A percentile compares a stretch with the other conserved stretches of the same genome.
Conservation (phyloP, 2,888 invertebrate genomes). For the Gonocerus acuteangulatus region DNA sequence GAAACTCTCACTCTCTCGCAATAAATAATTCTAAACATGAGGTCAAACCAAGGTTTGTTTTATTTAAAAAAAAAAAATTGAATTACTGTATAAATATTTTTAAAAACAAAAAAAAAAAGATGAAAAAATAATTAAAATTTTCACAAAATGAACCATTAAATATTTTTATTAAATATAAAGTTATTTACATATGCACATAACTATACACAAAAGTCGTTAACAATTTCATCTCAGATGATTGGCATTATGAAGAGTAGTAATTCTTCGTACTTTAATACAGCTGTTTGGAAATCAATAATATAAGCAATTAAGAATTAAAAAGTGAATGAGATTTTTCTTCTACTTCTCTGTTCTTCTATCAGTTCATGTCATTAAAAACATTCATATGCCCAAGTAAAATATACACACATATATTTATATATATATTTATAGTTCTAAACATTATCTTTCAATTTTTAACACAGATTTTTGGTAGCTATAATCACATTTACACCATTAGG, state of each 20-base stretch:
- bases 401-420: not conserved
- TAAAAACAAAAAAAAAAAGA: constrained; percentile 16
- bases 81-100: constrained; percentile 11
- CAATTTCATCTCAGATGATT: constrained; percentile 4
- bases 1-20: not conserved
- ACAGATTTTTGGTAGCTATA: not conserved
- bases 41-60: constrained; percentile 1
- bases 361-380: not conserved
- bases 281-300: too few species aligned
- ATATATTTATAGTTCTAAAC: not conserved
- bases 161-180: constrained; percentile 1
- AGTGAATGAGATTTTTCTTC: too few species aligned
- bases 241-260: too few species aligned
- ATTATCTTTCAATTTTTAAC: not conserved
- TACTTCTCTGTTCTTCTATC: not conserved
- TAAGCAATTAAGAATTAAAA: not conserved
- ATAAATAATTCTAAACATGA: not conserved
- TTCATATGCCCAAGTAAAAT: not conserved
- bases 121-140: constrained; percentile 18
- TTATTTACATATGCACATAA: constrained; percentile 25
- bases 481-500: not conserved
- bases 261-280: too few species aligned
- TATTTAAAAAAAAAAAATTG: not conserved
- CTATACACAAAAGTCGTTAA: constrained; percentile 20
- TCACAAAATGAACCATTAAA: constrained; percentile 2